These are phyloP conservation scores for Cardiocondyla obscurior DNA, from an alignment of 1,140 invertebrate species.

Conservation along the genomic window DNA sequence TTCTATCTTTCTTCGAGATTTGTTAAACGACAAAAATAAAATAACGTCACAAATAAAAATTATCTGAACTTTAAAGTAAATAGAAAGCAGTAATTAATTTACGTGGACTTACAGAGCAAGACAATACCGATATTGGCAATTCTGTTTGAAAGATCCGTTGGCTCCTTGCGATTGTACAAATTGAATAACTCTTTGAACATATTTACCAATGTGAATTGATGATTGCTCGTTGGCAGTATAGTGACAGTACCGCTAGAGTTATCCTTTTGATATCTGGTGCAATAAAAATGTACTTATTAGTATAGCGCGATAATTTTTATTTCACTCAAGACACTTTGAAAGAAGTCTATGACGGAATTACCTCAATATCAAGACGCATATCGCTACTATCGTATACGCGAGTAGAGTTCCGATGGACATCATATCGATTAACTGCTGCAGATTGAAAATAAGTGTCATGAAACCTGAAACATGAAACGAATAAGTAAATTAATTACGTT, in stretches of 20 bases:
- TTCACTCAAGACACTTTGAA: neutral
- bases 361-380: slow-evolving; percentile 94
- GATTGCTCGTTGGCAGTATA: neutral
- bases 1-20: too few species aligned
- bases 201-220: slow-evolving; percentile 66
- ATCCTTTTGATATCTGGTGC: slow-evolving; percentile 75
- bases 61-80: too few species aligned
- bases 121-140: slow-evolving; percentile 86
- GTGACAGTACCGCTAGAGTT: slow-evolving; percentile 1
- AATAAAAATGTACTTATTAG: slow-evolving; percentile 20
- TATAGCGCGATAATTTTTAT: neutral
- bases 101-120: slow-evolving; percentile 84
- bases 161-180: slow-evolving; percentile 85
- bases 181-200: slow-evolving; percentile 84
- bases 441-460: slow-evolving; percentile 94
- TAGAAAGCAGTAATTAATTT: neutral
- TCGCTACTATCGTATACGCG: slow-evolving; percentile 95
- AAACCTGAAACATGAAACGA: slow-evolving; percentile 85
- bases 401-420: slow-evolving; percentile 97
- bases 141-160: slow-evolving; percentile 84
- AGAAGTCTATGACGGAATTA: slow-evolving; percentile 76
- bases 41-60: too few species aligned
- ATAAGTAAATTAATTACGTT: neutral
- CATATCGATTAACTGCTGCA: slow-evolving; percentile 95
- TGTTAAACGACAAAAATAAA: too few species aligned